phyloP scores from a whole-genome alignment of 2,888 invertebrate species.

The Caenorhabditis sp. region DNA sequence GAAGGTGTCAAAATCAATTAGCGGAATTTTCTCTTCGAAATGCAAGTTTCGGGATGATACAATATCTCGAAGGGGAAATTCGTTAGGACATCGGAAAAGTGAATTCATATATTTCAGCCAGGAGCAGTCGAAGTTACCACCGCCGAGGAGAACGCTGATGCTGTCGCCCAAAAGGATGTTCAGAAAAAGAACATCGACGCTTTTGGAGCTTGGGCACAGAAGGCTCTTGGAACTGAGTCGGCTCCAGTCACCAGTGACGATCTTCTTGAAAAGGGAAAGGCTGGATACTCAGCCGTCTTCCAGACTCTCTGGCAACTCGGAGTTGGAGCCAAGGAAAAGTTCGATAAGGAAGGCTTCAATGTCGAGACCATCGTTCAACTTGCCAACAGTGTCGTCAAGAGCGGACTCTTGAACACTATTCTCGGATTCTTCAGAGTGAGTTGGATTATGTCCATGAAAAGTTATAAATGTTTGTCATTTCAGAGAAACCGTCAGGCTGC shows the following conservation, averaged over 20 bases:
- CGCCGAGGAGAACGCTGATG: slow-evolving; percentile 78
- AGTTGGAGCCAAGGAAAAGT: slow-evolving; percentile 74
- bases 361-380: slow-evolving; percentile 76
- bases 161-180: slow-evolving; percentile 77
- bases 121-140: slow-evolving; percentile 64
- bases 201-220: slow-evolving; percentile 79
- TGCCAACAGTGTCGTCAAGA: slow-evolving; percentile 73
- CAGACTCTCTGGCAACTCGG: slow-evolving; percentile 79
- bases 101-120: slow-evolving; percentile 51
- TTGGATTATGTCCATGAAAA: background rate
- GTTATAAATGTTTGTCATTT: background rate
- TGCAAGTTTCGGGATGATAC: background rate
- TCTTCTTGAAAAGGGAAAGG: slow-evolving; percentile 81
- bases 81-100: background rate
- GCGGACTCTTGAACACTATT: slow-evolving; percentile 75
- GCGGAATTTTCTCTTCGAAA: background rate
- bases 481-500: slow-evolving; percentile 55
- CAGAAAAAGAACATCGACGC: slow-evolving; percentile 80
- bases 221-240: slow-evolving; percentile 74
- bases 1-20: slow-evolving; percentile 35
- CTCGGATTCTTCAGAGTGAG: slow-evolving; percentile 78
- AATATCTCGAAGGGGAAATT: background rate
- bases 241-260: slow-evolving; percentile 78
- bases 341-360: slow-evolving; percentile 73
- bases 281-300: slow-evolving; percentile 80